Evolutionary conservation across 1,140 invertebrate genomes (phyloP).

Genomic region (Lysiphlebus fabarum): DNA sequence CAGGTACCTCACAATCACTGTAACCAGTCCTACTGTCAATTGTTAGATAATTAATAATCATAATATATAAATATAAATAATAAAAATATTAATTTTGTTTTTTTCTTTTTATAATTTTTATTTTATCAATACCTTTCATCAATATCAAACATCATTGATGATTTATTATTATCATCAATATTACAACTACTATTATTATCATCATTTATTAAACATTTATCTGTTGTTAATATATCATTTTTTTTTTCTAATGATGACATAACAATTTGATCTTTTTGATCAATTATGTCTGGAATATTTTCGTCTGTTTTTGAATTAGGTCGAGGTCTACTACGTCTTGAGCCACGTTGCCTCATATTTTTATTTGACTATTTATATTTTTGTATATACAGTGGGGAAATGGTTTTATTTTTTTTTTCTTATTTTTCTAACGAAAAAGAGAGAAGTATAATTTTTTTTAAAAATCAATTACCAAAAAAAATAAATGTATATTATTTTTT

Average conservation of each 20-base stretch:
- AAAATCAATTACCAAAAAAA: no score
- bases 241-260: conserved; percentile 1
- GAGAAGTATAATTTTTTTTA: no score
- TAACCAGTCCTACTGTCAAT: conserved; percentile 46
- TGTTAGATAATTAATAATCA: conserved; percentile 30
- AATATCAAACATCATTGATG: neutral
- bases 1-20: conserved; percentile 49
- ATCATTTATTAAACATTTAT: conserved; percentile 14
- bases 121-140: neutral
- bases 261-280: neutral
- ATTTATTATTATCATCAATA: neutral
- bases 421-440: no score
- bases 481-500: no score
- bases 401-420: no score
- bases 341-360: conserved; percentile 8
- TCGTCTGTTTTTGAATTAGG: neutral
- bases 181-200: neutral
- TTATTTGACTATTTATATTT: neutral
- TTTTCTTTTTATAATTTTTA: neutral
- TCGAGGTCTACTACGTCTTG: neutral
- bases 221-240: conserved; percentile 7
- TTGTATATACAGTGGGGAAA: no score
- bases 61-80: neutral
- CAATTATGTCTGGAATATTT: conserved; percentile 8
- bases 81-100: neutral